These are phyloP conservation scores for Podarcis cretensis DNA, from an alignment of 2,113 vertebrate genomes.

Conservation along the genomic window DNA sequence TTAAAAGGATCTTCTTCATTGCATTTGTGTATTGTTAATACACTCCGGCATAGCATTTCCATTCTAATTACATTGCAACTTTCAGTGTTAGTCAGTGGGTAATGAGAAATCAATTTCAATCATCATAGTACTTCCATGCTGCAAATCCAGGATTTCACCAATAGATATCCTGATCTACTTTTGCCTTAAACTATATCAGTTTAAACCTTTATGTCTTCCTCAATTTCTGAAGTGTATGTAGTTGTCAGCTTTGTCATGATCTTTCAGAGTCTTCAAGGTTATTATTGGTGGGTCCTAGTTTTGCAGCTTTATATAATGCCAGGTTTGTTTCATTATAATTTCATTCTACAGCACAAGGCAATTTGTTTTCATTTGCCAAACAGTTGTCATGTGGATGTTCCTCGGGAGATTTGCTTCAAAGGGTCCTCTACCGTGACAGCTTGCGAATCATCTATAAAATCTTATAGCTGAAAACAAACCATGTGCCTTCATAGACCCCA, in stretches of 20 bases:
- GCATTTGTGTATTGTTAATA: not conserved
- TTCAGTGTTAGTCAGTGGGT: not conserved
- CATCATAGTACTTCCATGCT: not conserved
- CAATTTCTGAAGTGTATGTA: not conserved
- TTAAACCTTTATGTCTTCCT: not conserved
- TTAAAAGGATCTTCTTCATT: not conserved
- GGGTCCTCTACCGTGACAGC: not conserved
- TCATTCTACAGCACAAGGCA: not conserved
- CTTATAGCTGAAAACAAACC: not conserved
- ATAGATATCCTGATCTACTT: not conserved
- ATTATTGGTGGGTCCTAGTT: not conserved
- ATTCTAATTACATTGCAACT: not conserved
- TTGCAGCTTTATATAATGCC: not conserved
- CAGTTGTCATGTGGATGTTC: not conserved
- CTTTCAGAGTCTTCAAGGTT: not conserved
- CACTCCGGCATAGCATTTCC: not conserved
- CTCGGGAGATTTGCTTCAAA: not conserved
- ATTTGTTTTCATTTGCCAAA: not conserved
- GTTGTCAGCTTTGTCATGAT: not conserved
- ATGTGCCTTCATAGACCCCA: not conserved
- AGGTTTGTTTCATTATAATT: not conserved
- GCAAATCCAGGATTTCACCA: constrained; percentile 1
- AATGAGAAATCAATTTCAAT: not conserved
- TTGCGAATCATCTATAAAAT: not conserved
- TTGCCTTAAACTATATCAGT: not conserved